These are phyloP conservation scores for Aramus guarauna DNA, from an alignment of 2,113 vertebrate species.

Conservation along the genomic window DNA sequence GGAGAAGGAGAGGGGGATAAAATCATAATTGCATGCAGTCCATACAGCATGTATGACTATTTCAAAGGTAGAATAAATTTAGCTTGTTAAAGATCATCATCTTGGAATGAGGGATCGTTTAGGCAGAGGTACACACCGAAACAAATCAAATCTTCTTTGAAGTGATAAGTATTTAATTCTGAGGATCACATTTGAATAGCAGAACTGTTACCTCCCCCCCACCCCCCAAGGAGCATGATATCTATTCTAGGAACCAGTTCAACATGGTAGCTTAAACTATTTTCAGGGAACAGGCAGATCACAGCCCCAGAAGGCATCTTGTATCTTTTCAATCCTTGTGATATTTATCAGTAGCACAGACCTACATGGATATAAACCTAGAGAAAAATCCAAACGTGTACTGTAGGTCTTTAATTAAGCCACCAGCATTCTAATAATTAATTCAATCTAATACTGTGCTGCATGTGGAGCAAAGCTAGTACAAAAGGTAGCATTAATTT, in stretches of 20 bases:
- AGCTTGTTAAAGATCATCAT: background rate
- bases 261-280: background rate
- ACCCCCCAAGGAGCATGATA: background rate
- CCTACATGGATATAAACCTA: background rate
- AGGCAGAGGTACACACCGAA: background rate
- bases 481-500: background rate
- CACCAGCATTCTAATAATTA: background rate
- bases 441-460: background rate
- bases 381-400: background rate
- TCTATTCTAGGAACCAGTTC: constrained; percentile 27
- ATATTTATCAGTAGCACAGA: background rate
- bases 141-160: constrained; percentile 42
- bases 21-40: background rate
- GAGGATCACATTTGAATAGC: background rate
- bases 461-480: background rate
- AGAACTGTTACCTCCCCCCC: background rate
- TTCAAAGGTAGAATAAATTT: constrained; percentile 43
- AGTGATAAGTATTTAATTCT: constrained; percentile 33
- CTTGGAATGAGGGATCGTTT: background rate
- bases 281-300: background rate
- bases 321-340: background rate
- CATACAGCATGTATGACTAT: background rate
- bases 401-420: background rate
- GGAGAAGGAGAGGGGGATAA: background rate
- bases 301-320: background rate